A percentile compares a stretch with the other conserved stretches of the same genome.
These are phyloP conservation scores for Apamea sordens DNA, from an alignment of 2,888 invertebrate genomes.

Conservation along the genomic window DNA sequence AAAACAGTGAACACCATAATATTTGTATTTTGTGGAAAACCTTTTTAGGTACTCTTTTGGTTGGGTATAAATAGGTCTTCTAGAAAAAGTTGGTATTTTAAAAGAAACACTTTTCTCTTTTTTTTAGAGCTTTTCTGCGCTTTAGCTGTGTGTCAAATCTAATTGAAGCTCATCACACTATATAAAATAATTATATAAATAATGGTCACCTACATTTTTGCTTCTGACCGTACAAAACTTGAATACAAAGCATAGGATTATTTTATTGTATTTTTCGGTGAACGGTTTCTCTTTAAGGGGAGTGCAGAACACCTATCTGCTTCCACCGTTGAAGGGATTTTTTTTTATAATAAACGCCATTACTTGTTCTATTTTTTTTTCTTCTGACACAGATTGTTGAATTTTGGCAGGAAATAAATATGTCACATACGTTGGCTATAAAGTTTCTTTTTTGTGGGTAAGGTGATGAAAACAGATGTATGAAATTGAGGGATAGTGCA, in stretches of 20 bases:
- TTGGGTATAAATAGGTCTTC: neutral
- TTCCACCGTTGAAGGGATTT: conserved; percentile 47
- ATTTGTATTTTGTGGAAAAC: neutral
- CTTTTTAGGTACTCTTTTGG: neutral
- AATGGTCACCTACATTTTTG: neutral
- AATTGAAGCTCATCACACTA: neutral
- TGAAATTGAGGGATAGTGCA: conserved; percentile 28
- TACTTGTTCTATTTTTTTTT: conserved; percentile 29
- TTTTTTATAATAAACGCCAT: conserved; percentile 48
- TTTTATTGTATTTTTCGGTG: conserved; percentile 87
- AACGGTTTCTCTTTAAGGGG: conserved; percentile 76
- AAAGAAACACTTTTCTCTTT: neutral
- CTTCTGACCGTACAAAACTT: conserved; percentile 44
- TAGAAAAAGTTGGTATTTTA: neutral
- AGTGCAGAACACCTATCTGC: conserved; percentile 67
- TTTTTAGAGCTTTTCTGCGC: neutral
- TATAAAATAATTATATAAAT: neutral
- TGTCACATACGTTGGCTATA: conserved; percentile 16
- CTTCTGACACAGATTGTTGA: conserved; percentile 3
- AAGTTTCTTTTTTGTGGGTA: conserved; percentile 9
- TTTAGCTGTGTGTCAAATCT: neutral
- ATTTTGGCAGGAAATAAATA: conserved; percentile 38
- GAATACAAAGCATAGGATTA: conserved; percentile 85
- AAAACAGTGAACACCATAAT: neutral
- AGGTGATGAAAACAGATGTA: conserved; percentile 36